Evolutionary conservation across 64 coral and sea anemone genomes (phyloP).

Genomic region (Porites lutea): DNA sequence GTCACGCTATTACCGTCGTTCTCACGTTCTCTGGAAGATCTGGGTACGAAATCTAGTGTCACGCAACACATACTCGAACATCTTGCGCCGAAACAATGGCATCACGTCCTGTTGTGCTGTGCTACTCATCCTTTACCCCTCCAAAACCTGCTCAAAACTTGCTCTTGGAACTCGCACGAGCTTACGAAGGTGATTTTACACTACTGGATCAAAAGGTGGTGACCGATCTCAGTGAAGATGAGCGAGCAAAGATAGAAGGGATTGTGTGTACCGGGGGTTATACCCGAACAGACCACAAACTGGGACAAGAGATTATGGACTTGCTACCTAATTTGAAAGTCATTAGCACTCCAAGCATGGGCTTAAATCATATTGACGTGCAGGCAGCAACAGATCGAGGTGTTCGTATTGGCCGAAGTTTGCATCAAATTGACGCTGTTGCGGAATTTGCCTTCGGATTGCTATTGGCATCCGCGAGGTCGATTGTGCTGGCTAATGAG

Average conservation of each 20-base stretch:
- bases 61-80: too few species aligned
- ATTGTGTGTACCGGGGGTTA: neutral
- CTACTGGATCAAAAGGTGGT: neutral
- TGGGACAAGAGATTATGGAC: conserved; percentile 36
- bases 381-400: conserved; percentile 53
- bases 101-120: neutral
- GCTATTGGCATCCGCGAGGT: conserved; percentile 65
- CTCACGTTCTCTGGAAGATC: too few species aligned
- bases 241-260: neutral
- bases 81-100: neutral
- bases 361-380: conserved; percentile 66
- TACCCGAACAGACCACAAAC: neutral
- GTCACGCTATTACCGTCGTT: too few species aligned
- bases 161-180: neutral
- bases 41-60: too few species aligned
- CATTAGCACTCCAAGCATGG: conserved; percentile 47
- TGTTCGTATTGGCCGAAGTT: conserved; percentile 56
- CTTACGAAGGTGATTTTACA: neutral
- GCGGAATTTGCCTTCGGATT: conserved; percentile 68
- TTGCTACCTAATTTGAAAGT: conserved; percentile 68
- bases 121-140: neutral
- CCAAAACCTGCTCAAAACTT: neutral
- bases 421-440: conserved; percentile 17
- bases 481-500: conserved; percentile 34
- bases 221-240: neutral